These are phyloP conservation scores for Cardiocondyla obscurior DNA, from an alignment of 1,140 invertebrate species.

Conservation along the genomic window DNA sequence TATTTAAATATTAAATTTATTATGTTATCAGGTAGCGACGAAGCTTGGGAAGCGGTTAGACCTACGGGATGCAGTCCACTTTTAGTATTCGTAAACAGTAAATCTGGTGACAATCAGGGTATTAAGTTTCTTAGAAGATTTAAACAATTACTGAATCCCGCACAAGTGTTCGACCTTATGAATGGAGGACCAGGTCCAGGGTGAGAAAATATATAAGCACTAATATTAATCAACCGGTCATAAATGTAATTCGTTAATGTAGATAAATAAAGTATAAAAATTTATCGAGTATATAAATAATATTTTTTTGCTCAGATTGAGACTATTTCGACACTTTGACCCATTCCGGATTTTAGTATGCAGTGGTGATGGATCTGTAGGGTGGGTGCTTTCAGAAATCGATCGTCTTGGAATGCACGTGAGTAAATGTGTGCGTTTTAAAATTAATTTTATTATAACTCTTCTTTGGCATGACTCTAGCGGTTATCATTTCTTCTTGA, in stretches of 20 bases:
- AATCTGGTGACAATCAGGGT: constrained; percentile 98
- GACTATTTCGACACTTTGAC: constrained; percentile 95
- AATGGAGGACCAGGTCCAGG: constrained; percentile 94
- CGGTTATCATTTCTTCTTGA: constrained; percentile 15
- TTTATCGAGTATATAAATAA: not conserved
- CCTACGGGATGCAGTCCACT: constrained; percentile 93
- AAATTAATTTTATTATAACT: not conserved
- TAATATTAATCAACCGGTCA: not conserved
- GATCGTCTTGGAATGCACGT: constrained; percentile 96
- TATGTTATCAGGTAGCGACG: constrained; percentile 86
- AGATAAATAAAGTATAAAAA: not conserved
- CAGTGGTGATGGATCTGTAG: constrained; percentile 96
- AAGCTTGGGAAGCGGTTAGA: constrained; percentile 94
- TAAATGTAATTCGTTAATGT: not conserved
- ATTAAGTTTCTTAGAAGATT: constrained; percentile 98
- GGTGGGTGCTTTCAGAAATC: constrained; percentile 97
- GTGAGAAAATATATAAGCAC: constrained; percentile 81
- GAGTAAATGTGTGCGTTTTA: constrained; percentile 82
- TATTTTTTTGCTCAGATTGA: constrained; percentile 84
- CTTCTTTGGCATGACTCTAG: constrained; percentile 25
- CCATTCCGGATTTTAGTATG: constrained; percentile 96
- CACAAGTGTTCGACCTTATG: constrained; percentile 98
- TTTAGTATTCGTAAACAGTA: constrained; percentile 98
- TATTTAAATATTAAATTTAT: not conserved
- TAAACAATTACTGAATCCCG: constrained; percentile 97